Evolutionary conservation across 2,113 vertebrate genomes (phyloP).

Genomic region (Stegostoma tigrinum): DNA sequence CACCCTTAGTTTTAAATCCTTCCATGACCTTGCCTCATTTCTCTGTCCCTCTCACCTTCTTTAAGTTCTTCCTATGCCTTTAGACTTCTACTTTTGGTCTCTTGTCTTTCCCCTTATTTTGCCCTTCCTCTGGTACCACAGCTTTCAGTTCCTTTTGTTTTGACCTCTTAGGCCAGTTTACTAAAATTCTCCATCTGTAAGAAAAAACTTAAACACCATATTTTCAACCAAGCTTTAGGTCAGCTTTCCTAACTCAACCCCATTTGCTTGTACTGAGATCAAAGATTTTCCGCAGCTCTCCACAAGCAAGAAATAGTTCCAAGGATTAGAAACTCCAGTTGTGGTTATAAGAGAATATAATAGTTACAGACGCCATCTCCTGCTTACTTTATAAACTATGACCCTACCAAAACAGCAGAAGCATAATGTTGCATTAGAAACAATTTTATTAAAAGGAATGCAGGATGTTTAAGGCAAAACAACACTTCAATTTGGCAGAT

Average conservation of each 20-base stretch:
- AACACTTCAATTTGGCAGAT: background rate
- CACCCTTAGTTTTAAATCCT: background rate
- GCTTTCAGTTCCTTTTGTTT: background rate
- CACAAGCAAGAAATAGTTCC: background rate
- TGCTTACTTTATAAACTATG: background rate
- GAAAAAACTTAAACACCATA: background rate
- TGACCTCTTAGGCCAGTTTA: background rate
- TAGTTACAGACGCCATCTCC: background rate
- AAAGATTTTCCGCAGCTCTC: background rate
- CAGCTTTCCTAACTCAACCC: background rate
- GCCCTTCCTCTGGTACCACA: background rate
- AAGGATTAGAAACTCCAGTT: background rate
- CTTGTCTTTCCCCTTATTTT: background rate
- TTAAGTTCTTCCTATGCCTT: background rate
- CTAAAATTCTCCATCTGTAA: background rate
- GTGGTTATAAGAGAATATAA: background rate
- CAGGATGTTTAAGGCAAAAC: background rate
- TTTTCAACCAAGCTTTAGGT: background rate
- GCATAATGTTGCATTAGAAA: background rate
- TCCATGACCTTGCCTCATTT: background rate
- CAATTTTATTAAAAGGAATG: background rate
- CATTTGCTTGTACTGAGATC: background rate
- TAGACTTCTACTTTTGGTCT: background rate
- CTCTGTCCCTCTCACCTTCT: background rate
- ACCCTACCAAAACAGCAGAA: background rate